A percentile compares a stretch with the other conserved stretches of the same genome.
Evolutionary conservation across 2,797 vertebrate species (phyloP).

Genomic region (Carapus acus): DNA sequence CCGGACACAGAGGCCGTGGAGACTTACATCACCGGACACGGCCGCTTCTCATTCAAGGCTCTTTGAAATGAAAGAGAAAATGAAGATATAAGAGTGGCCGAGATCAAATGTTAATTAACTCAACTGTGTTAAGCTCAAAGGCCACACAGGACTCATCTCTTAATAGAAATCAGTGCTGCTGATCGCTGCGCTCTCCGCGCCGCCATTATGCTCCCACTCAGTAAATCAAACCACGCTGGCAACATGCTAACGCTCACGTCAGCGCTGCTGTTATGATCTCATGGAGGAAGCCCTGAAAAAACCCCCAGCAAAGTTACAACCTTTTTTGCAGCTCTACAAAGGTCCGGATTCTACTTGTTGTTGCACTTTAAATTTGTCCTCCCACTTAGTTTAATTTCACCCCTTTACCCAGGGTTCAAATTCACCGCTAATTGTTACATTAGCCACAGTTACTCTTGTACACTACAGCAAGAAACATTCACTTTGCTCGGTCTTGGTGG

Average conservation of each 20-base stretch:
- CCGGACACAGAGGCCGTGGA: too few species aligned
- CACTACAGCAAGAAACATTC: too few species aligned
- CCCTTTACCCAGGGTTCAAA: too few species aligned
- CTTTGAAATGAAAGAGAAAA: constrained; percentile 55
- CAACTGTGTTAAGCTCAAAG: constrained; percentile 67
- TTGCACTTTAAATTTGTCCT: too few species aligned
- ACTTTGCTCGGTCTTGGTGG: too few species aligned
- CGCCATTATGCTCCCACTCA: constrained; percentile 54
- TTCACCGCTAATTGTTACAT: too few species aligned
- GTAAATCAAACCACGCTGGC: constrained; percentile 59
- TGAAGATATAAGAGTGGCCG: constrained; percentile 56
- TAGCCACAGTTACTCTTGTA: too few species aligned
- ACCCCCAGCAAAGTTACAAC: too few species aligned
- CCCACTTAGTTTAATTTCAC: too few species aligned
- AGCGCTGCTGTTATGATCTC: constrained; percentile 34
- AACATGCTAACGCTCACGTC: constrained; percentile 31
- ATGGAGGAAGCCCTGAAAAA: constrained; percentile 29
- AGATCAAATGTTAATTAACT: constrained; percentile 74
- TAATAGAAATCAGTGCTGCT: constrained; percentile 55
- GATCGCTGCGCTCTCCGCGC: constrained; percentile 49
- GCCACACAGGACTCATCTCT: constrained; percentile 61
- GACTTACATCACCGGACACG: constrained; percentile 22
- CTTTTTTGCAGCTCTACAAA: too few species aligned
- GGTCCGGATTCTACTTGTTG: too few species aligned
- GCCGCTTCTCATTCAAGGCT: constrained; percentile 25